Evolutionary conservation across 2,113 vertebrate genomes (phyloP), one percentile per base, ranked within the genome.

Genomic region (Callaeas wilsoni): DNA sequence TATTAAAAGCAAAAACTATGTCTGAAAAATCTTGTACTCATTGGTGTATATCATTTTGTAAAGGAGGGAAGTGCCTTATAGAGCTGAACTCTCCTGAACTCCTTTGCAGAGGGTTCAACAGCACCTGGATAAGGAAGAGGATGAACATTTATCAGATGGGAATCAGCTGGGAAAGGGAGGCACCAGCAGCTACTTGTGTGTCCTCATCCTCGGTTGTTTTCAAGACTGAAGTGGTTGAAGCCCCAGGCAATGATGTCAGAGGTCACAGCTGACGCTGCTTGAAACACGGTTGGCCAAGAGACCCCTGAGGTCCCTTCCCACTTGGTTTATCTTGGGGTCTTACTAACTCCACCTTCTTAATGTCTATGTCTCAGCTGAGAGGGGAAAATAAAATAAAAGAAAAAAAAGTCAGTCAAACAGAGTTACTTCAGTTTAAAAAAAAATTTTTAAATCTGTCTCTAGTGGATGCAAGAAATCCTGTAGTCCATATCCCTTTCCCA

Each of bases 51-150:
- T 6, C 5, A 13, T 39, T 89, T 84, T 68, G 21, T 47, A 56
- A 71, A 76, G n/a, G 47, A 52, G 5, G 9, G 1, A 12, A 37
- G 15, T n/a, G 17, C 2, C 32, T 68, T 64, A 26, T 8, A 39
- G 41, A 63, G 27, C 17, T 55, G 27, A 94, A 56, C 16, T 78
- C 19, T 63, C 17, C 42, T 46, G 16, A 84, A n/a, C 44, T 70
- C 32, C 19, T 82, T 78, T 47, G 8, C 35, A 39, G 7, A 2
- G 5, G 1, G 1, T 42, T 68, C 2, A 1, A 5, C 9, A 53
- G 10, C 32, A 21, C 10, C 57, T 42, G 17, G 42, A 21, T 20
- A 32, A 41, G 50, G 42, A 57, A 49, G 15, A 83, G 5, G 4
- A 37, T 1, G 4, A 63, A 55, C 3, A 18, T n/a, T 64, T 39